These are phyloP conservation scores for Orchesellides sinensis DNA, from an alignment of 2,888 invertebrate species.

Conservation along the genomic window DNA sequence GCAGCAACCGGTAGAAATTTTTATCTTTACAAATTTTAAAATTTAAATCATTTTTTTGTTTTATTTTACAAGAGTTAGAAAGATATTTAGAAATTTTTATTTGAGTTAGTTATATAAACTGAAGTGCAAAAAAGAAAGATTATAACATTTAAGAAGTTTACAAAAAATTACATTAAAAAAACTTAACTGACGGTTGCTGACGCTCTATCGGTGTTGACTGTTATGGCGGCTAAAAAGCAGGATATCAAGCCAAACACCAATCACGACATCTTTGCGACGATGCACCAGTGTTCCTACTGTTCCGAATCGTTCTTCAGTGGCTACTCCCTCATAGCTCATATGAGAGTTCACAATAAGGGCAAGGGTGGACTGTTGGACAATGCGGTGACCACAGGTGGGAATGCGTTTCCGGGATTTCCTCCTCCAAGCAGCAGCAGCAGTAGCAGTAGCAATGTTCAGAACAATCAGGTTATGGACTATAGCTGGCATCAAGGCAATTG, in stretches of 20 bases:
- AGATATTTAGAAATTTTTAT: neutral
- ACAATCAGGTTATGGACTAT: constrained; percentile 68
- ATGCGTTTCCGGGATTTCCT: constrained; percentile 68
- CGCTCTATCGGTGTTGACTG: constrained; percentile 26
- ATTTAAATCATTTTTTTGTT: constrained; percentile 15
- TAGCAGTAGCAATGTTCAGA: constrained; percentile 56
- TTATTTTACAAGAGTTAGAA: constrained; percentile 11
- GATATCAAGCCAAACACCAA: constrained; percentile 50
- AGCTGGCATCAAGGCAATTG: constrained; percentile 70
- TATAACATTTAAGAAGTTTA: neutral
- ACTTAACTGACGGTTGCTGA: constrained; percentile 42
- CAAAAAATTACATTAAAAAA: neutral
- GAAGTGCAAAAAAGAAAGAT: neutral
- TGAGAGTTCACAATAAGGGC: constrained; percentile 68
- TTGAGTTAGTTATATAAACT: neutral
- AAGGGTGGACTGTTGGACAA: constrained; percentile 40
- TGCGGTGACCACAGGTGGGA: constrained; percentile 51
- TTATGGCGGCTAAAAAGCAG: constrained; percentile 62
- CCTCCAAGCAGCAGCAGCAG: constrained; percentile 62
- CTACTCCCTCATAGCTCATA: constrained; percentile 68
- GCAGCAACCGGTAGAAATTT: constrained; percentile 65
- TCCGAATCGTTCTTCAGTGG: constrained; percentile 71
- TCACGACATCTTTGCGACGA: constrained; percentile 59
- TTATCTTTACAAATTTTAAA: constrained; percentile 28
- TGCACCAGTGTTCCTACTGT: constrained; percentile 70